phyloP scores from a whole-genome alignment of 2,113 vertebrate genomes.

The Psilopogon haemacephalus region DNA sequence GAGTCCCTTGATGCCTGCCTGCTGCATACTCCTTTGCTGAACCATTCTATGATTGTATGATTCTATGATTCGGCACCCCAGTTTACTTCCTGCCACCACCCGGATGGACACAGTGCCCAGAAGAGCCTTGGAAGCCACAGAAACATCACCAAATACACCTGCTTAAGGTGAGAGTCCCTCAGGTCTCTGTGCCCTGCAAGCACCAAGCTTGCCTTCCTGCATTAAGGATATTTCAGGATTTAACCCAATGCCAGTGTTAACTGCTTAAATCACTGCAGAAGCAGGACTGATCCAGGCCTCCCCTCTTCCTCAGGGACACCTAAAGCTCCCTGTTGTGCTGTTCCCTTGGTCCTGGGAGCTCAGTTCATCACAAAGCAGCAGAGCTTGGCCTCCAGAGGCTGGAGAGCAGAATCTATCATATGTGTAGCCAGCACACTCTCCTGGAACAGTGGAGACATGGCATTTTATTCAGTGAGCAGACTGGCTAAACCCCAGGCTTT shows the following conservation, averaged over 20 bases:
- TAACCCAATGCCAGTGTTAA: neutral
- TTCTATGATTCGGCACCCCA: neutral
- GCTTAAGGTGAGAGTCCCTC: neutral
- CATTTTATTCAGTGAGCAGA: neutral
- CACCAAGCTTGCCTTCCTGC: neutral
- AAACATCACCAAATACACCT: accelerated
- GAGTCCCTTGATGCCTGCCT: neutral
- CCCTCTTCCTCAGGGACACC: neutral
- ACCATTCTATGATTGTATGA: no score
- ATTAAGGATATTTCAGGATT: neutral
- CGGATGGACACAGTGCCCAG: neutral
- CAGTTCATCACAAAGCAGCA: neutral
- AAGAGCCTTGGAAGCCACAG: neutral
- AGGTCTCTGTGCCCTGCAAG: neutral
- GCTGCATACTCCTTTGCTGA: neutral
- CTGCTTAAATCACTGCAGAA: neutral
- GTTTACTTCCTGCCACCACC: neutral
- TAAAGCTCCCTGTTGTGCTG: neutral
- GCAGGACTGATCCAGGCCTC: neutral
- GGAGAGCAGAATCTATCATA: neutral
- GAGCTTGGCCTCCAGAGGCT: neutral
- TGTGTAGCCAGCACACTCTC: conserved; percentile 55
- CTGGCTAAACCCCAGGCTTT: accelerated
- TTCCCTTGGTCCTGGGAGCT: neutral
- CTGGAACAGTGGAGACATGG: conserved; percentile 9